phyloP scores from a whole-genome alignment of 2,113 vertebrate genomes.

The Rhagologus leucostigma region DNA sequence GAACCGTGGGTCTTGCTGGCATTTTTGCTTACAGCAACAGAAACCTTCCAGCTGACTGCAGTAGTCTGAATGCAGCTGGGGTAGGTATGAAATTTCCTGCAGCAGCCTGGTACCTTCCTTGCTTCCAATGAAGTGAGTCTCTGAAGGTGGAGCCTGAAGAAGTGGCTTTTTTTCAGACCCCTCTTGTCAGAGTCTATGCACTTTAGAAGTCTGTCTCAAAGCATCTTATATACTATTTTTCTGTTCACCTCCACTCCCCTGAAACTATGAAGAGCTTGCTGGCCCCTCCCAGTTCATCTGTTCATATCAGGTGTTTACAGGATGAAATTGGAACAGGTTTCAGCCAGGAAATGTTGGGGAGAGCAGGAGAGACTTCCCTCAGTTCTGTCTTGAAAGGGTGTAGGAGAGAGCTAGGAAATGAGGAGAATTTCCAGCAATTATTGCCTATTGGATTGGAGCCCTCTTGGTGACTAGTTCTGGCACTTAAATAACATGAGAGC shows the following conservation, averaged over 20 bases:
- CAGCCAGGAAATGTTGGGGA: slow-evolving; percentile 26
- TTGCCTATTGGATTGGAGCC: slow-evolving; percentile 50
- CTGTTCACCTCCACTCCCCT: slow-evolving; percentile 77
- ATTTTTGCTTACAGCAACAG: slow-evolving; percentile 54
- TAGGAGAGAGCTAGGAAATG: neutral
- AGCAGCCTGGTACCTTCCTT: neutral
- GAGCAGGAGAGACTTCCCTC: neutral
- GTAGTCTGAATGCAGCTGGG: neutral
- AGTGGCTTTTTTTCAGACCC: slow-evolving; percentile 14
- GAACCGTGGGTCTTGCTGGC: slow-evolving; percentile 39
- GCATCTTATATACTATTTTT: slow-evolving; percentile 90
- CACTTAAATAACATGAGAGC: neutral
- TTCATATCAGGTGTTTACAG: slow-evolving; percentile 71
- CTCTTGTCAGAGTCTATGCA: slow-evolving; percentile 47
- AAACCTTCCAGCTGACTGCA: slow-evolving; percentile 2
- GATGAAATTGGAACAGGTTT: slow-evolving; percentile 50
- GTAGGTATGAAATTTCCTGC: neutral
- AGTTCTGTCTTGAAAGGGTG: slow-evolving; percentile 18
- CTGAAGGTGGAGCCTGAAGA: slow-evolving; percentile 44
- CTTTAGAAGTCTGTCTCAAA: slow-evolving; percentile 61
- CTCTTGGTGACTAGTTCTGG: slow-evolving; percentile 53
- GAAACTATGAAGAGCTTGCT: neutral
- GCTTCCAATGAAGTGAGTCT: slow-evolving; percentile 43
- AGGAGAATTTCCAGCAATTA: slow-evolving; percentile 47
- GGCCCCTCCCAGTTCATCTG: slow-evolving; percentile 71